Base-by-base conservation (phyloP, 2,113 vertebrate species). In the Elgaria multicarinata region DNA sequence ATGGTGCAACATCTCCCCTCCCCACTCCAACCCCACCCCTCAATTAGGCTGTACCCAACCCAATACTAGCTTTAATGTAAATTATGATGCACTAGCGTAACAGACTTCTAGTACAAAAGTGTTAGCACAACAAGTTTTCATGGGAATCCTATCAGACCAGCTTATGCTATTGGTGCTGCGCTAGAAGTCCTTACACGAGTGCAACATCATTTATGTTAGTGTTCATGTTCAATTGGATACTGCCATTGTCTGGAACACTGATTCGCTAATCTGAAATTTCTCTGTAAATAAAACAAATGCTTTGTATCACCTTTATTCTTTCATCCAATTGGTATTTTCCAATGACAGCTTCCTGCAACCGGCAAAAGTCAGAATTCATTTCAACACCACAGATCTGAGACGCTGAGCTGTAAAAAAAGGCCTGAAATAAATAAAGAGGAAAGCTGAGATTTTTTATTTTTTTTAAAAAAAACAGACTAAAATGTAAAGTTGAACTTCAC, bases 381-480 rank as follows among this genome's bases (percentile, higher is more conserved):
- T 99, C 98, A 92, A 99, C 96, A 81, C 98, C 98, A 31, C 96
- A 92, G 0, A 99, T 96, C 42, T 95, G 97, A 42, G 96, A 94
- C 77, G 98, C 98, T 69, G 98, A 98, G 93, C 98, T 99, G 95
- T 98, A 99, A 93, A 99, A 95, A 87, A 98, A 98, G 69, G 98
- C 99, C 99, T 99, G 92, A 76, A 96, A 94, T 69, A 95, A 64
- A 82, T 18, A 87, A 94, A 92, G 91, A 94, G 66, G 89, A 96
- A 83, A 96, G 33, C 76, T 85, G 94, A 93, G 90, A 91, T 91
- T 85, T 16, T 91, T 85, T 44, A 92, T 85, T 16, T 91, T 85
- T 44, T 90, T 89, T 31, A 53, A 66, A 69, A 28, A 22, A 81
- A 20, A 50, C 71, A 28, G 42, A 62, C n/a, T 26, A 5, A 85